Base-by-base conservation (phyloP, 37 sponge, comb jelly and placozoan genomes). In the Halisarca cf. caerulea region DNA sequence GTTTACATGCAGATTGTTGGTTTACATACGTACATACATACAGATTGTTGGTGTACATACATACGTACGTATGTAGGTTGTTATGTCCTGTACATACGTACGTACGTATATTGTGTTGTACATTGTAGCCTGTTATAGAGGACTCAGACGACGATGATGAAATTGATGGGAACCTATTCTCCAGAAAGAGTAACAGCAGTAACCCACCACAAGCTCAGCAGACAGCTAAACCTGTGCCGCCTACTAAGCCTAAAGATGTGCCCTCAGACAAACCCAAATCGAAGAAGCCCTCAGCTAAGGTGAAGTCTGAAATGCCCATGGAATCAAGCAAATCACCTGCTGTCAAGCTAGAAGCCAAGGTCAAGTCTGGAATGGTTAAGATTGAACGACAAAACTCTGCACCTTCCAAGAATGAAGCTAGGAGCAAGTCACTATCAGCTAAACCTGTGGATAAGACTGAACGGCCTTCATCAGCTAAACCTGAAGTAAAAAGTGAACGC, bases 121-220 rank as follows among this genome's bases (percentile, higher is more conserved):
- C 78, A 62, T 60, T 45, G 28, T 83, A 88, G 71, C 92, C 89
- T 18, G 84, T 91, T 78, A 87, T 88, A 37, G 24, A 40, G 42
- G 42, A 37, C 15, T 37, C 42, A 24, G 42, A 40, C n/a, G 92
- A 91, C 23, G 92, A 91, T 18, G 84, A 84, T 79, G 92, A 91
- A 33, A 82, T 66, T 14, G 77, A 74, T 74, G 77, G 77, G 6
- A 74, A 74, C 44, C 41, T 74, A 24, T 43, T 74, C 44, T 44
- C 77, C 2, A 74, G 77, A 25, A 74, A 74, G 45, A 74, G 15
- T 20, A 62, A 62, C 15, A 7, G 5, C 30, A 62, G 18, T 7
- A 62, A 6, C 15, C 6, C n/a, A n/a, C 64, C 25, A 20, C 6
- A 6, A 62, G 30, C 51, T 11, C 6, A 47, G 6, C 6, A 47